Percentiles rank a stretch among this genome's conserved stretches.
Conservation (phyloP, 1,140 invertebrate genomes). For the Brachionus manjavacas region DNA sequence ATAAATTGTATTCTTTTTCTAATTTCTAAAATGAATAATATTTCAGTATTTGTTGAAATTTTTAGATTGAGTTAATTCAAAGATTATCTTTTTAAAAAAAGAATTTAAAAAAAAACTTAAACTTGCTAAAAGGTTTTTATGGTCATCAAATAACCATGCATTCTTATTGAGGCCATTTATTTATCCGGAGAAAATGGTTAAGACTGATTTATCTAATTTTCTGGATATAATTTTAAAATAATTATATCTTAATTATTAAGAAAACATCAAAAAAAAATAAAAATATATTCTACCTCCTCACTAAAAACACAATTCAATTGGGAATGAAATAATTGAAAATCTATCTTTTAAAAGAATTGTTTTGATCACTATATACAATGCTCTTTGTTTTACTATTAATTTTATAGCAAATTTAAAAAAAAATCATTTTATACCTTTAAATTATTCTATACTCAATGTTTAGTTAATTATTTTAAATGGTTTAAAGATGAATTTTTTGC, state of each 20-base stretch:
- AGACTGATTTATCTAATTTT: not conserved
- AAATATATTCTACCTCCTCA: not conserved
- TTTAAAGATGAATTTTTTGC: not conserved
- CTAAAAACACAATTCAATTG: not conserved
- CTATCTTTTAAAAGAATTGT: not conserved
- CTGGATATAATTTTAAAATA: not conserved
- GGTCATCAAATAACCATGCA: not conserved
- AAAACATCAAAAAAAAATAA: not conserved
- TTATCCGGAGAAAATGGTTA: too few species aligned
- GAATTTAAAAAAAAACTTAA: too few species aligned
- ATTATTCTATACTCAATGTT: not conserved
- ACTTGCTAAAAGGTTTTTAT: not conserved
- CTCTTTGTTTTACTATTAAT: not conserved
- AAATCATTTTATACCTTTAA: not conserved
- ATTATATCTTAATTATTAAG: not conserved
- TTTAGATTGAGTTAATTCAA: constrained; percentile 15
- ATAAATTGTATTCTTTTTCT: not conserved
- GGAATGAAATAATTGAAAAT: not conserved
- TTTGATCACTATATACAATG: not conserved
- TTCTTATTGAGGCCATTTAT: too few species aligned
- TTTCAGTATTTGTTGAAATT: constrained; percentile 4
- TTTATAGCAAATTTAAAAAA: not conserved
- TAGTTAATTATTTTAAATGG: not conserved
- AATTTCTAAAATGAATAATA: constrained; percentile 5
- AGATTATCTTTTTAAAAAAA: not conserved